Percentiles rank a stretch among this genome's conserved stretches.
Conservation (phyloP, 2,113 vertebrate genomes). For the Paramormyrops kingsleyae region DNA sequence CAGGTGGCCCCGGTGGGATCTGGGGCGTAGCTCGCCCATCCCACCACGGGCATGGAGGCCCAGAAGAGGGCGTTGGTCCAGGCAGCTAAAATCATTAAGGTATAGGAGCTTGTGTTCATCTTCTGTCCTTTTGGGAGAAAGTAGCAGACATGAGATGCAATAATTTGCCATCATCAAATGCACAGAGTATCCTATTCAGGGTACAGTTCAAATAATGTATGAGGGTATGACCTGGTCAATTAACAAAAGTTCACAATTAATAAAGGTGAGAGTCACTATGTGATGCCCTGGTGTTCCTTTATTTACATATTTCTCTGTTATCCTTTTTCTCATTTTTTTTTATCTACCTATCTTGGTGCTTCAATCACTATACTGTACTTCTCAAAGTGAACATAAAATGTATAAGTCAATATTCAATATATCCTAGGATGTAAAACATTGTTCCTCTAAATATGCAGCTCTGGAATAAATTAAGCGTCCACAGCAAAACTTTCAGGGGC, state of each 20-base stretch:
- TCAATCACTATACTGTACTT: neutral
- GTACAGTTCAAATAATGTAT: neutral
- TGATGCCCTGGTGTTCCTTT: neutral
- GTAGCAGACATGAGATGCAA: neutral
- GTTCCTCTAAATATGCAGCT: neutral
- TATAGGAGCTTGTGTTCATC: slow-evolving; percentile 71
- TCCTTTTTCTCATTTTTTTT: neutral
- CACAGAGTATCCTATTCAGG: neutral
- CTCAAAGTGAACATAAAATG: neutral
- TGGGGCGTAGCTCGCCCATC: slow-evolving; percentile 88
- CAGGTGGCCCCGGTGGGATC: slow-evolving; percentile 94
- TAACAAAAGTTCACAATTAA: neutral
- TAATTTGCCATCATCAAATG: neutral
- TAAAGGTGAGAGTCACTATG: neutral
- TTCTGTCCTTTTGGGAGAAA: slow-evolving; percentile 69
- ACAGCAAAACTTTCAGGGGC: too few relatives aligned
- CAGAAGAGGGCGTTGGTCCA: slow-evolving; percentile 95
- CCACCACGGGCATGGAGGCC: slow-evolving; percentile 81
- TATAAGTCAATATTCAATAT: neutral
- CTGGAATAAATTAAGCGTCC: too few relatives aligned
- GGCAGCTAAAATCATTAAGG: slow-evolving; percentile 73
- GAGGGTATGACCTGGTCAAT: neutral
- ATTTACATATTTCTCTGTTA: neutral
- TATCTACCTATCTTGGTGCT: neutral
- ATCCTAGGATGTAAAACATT: neutral